Base-by-base conservation (phyloP, 2,797 vertebrate species). In the Philypnodon macrostomus region DNA sequence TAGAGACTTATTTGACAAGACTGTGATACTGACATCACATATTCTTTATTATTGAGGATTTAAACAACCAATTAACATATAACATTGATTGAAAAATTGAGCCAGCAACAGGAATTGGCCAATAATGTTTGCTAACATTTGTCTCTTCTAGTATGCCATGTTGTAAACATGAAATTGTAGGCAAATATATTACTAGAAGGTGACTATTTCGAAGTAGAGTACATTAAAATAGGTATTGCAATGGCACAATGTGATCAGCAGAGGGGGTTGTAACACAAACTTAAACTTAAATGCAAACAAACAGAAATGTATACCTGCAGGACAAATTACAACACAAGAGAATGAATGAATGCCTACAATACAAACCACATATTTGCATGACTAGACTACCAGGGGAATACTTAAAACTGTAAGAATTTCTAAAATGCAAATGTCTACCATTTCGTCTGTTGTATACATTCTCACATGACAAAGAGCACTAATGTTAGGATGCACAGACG, bases 221-320 rank as follows among this genome's bases (percentile, higher is more conserved):
- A n/a, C n/a, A n/a, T n/a, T n/a, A 30, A 30, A 9, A 9, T 30
- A 23, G 39, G 14, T 16, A 2, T 1, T 80, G 62, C 32, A 62
- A 51, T 77, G 45, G 1, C 40, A 17, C 0, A 18, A 17, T 23
- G 0, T 32, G 26, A 31, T 63, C 84, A 79, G 57, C 62, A 85
- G 85, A 64, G 70, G 81, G 11, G 53, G 36, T 7, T 58, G 53
- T 57, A 26, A 48, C 45, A 8, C 0, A 7, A 11, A 14, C 5
- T n/a, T n/a, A 3, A 1, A 48, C 15, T 29, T 35, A 8, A 33
- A 2, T 27, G 10, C 5, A 36, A 1, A 42, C 30, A 13, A 17
- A 4, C 37, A 50, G 30, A 10, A 62, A 33, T 13, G 23, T 11
- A 17, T 17, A 47, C 56, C 31, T 40, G 8, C 33, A 4, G 27